Evolutionary conservation across 2,113 vertebrate species (phyloP).

Genomic region (Ailurus styani): DNA sequence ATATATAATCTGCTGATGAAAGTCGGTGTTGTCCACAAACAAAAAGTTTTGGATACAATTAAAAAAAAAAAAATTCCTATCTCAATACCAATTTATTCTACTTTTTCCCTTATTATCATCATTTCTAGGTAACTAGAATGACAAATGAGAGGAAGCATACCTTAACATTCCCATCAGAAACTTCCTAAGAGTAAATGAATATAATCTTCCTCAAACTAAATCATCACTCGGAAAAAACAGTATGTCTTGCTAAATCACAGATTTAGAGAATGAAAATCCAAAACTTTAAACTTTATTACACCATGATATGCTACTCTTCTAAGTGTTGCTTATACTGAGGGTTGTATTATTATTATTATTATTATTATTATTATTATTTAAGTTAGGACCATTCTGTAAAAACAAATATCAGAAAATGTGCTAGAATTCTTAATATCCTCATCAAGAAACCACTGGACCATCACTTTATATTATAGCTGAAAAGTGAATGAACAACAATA

Average conservation of each 20-base stretch:
- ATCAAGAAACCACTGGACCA: not conserved
- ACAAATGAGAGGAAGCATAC: not conserved
- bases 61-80: not conserved
- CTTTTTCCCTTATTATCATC: not conserved
- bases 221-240: not conserved
- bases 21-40: not conserved
- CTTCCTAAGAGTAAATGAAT: not conserved
- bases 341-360: too few species aligned
- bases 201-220: not conserved
- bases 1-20: not conserved
- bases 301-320: not conserved
- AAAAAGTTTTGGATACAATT: not conserved
- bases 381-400: not conserved
- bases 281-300: not conserved
- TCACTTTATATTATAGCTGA: not conserved
- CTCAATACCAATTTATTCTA: not conserved
- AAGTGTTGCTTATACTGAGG: not conserved
- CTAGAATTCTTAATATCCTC: not conserved
- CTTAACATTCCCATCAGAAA: not conserved
- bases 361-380: too few species aligned
- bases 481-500: not conserved
- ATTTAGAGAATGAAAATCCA: slow-evolving; percentile 4
- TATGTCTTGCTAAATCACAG: not conserved
- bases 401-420: slow-evolving; percentile 1
- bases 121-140: not conserved